Percentiles rank a stretch among this genome's conserved stretches.
Evolutionary conservation across 1,140 invertebrate species (phyloP).

Genomic region (Aradophagus sp.): DNA sequence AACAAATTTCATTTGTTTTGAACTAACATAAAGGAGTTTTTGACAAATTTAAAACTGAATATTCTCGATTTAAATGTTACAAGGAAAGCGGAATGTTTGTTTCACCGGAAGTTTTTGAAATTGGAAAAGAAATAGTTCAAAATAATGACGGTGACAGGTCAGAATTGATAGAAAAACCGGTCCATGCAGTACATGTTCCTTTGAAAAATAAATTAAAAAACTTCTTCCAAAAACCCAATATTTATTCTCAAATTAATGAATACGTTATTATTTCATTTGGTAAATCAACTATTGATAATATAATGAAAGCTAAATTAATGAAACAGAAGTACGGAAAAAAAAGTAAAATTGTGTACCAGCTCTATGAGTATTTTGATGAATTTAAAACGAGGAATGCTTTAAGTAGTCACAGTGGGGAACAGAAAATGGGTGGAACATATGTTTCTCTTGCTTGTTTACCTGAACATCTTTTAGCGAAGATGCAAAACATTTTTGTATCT

Average conservation of each 20-base stretch:
- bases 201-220: neutral
- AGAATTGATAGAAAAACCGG: conserved; percentile 8
- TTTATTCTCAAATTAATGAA: conserved; percentile 1
- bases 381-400: conserved; percentile 12
- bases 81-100: conserved; percentile 21
- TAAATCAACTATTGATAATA: conserved; percentile 3
- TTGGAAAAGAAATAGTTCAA: conserved; percentile 15
- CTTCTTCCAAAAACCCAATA: conserved; percentile 1
- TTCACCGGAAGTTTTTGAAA: conserved; percentile 18
- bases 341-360: conserved; percentile 8
- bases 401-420: conserved; percentile 17
- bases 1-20: conserved; percentile 34
- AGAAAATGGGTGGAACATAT: conserved; percentile 20
- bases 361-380: conserved; percentile 18
- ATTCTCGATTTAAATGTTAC: conserved; percentile 28
- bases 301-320: conserved; percentile 8
- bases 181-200: conserved; percentile 18
- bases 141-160: conserved; percentile 1
- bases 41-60: conserved; percentile 19
- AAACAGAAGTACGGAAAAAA: conserved; percentile 7
- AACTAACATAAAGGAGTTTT: conserved; percentile 23
- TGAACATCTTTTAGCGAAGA: conserved; percentile 6
- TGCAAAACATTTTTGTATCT: conserved; percentile 20
- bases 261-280: neutral
- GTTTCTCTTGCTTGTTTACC: conserved; percentile 13